Conservation (phyloP, 2,888 invertebrate genomes). For the Synanthedon tipuliformis region DNA sequence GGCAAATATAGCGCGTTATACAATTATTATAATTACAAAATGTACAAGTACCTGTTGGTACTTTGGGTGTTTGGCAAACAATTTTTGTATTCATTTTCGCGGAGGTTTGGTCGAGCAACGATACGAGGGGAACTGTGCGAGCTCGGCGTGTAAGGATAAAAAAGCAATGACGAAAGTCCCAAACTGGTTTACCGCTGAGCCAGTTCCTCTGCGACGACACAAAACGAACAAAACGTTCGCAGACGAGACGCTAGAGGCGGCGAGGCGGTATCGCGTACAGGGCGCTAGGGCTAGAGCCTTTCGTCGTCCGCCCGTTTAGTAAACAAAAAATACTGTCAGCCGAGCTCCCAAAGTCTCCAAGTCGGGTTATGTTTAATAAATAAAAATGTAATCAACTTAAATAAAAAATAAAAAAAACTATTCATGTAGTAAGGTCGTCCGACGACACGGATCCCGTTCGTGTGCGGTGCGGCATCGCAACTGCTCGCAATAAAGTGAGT, state of each 20-base stretch:
- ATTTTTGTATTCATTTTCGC: slow-evolving; percentile 40
- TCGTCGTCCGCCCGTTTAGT: slow-evolving; percentile 19
- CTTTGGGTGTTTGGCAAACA: slow-evolving; percentile 49
- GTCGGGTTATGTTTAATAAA: too few species aligned
- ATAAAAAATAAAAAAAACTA: too few species aligned
- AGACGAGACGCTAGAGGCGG: slow-evolving; percentile 32
- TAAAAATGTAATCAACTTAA: too few species aligned
- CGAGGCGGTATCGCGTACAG: slow-evolving; percentile 20
- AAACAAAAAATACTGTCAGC: slow-evolving; percentile 19
- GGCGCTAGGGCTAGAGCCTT: slow-evolving; percentile 33
- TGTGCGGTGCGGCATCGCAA: slow-evolving; percentile 63
- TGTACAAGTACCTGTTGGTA: slow-evolving; percentile 2
- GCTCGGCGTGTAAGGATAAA: slow-evolving; percentile 43
- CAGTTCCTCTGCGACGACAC: slow-evolving; percentile 49
- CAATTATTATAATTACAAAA: too few species aligned
- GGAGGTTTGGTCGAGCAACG: slow-evolving; percentile 29
- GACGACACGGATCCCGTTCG: slow-evolving; percentile 60
- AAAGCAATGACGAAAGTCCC: slow-evolving; percentile 58
- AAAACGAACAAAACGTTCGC: slow-evolving; percentile 51
- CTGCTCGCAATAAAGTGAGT: slow-evolving; percentile 57
- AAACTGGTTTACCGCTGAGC: slow-evolving; percentile 51
- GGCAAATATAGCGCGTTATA: too few species aligned
- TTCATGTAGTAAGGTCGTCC: slow-evolving; percentile 9
- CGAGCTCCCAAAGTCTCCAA: slow-evolving; percentile 32
- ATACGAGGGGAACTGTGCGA: slow-evolving; percentile 28